Percentiles rank a stretch among this genome's conserved stretches.
Evolutionary conservation across 2,113 vertebrate genomes (phyloP).

Genomic region (Lepisosteus osseus): DNA sequence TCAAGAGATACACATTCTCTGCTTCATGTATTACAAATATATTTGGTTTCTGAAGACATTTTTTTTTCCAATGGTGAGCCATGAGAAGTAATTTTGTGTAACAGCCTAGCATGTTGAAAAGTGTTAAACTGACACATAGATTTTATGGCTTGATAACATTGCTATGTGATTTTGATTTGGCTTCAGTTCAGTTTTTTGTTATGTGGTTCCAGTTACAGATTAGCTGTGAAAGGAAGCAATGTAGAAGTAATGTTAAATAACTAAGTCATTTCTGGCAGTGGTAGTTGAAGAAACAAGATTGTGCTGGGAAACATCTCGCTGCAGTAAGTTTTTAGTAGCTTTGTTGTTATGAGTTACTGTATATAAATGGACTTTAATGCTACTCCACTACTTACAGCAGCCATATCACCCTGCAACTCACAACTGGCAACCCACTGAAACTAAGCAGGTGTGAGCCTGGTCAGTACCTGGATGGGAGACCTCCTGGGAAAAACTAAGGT

Average conservation of each 20-base stretch:
- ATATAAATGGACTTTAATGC: no score
- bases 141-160: neutral
- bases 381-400: no score
- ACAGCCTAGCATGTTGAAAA: neutral
- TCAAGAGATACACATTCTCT: conserved; percentile 32
- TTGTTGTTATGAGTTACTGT: no score
- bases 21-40: conserved; percentile 33
- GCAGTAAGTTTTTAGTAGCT: no score
- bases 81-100: neutral
- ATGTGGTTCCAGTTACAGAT: neutral
- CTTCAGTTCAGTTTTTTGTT: conserved; percentile 33
- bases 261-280: conserved; percentile 37
- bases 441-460: no score
- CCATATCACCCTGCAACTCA: no score
- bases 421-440: no score
- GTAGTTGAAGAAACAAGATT: conserved; percentile 12
- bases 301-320: no score
- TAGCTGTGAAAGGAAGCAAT: neutral
- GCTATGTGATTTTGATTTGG: conserved; percentile 32
- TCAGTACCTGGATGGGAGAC: no score
- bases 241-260: neutral
- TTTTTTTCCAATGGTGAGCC: conserved; percentile 9
- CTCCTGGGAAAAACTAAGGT: no score
- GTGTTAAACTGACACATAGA: neutral
- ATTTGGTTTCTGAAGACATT: conserved; percentile 20